Conservation (phyloP, 2,888 invertebrate species). For the Coleophora deauratella region DNA sequence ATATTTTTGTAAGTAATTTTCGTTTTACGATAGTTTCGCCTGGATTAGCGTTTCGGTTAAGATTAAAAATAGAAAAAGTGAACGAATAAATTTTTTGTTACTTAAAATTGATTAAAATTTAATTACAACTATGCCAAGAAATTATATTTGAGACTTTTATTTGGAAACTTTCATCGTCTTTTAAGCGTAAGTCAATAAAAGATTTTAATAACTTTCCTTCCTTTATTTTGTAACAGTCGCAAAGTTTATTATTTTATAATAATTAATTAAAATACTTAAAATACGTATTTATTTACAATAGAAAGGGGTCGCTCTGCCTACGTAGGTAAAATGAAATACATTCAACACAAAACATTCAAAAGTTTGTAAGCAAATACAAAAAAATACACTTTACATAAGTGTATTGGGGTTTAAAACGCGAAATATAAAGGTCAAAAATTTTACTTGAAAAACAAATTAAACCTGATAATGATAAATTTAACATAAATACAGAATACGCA, state of each 20-base stretch:
- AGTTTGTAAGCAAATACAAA: slow-evolving; percentile 55
- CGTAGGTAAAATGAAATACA: slow-evolving; percentile 61
- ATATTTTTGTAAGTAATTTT: slow-evolving; percentile 72
- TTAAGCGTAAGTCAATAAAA: not conserved
- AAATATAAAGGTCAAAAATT: slow-evolving; percentile 32
- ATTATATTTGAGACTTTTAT: slow-evolving; percentile 47
- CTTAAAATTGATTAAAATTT: slow-evolving; percentile 72
- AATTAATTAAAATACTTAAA: slow-evolving; percentile 44
- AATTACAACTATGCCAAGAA: slow-evolving; percentile 73
- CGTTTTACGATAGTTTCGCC: slow-evolving; percentile 64
- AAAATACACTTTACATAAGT: too few species aligned
- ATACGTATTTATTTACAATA: slow-evolving; percentile 70
- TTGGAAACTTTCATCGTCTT: slow-evolving; percentile 13
- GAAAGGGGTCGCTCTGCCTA: slow-evolving; percentile 62
- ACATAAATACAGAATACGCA: too few species aligned
- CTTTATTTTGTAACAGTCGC: slow-evolving; percentile 71
- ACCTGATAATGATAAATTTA: too few species aligned
- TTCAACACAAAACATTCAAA: slow-evolving; percentile 63
- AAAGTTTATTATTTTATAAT: slow-evolving; percentile 54
- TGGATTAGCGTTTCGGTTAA: slow-evolving; percentile 62
- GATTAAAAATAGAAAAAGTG: slow-evolving; percentile 60
- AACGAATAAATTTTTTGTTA: slow-evolving; percentile 66
- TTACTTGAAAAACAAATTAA: too few species aligned
- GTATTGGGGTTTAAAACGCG: slow-evolving; percentile 27
- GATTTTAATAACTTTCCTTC: slow-evolving; percentile 39